Conservation (phyloP, 2,113 vertebrate species). For the Lota lota region DNA sequence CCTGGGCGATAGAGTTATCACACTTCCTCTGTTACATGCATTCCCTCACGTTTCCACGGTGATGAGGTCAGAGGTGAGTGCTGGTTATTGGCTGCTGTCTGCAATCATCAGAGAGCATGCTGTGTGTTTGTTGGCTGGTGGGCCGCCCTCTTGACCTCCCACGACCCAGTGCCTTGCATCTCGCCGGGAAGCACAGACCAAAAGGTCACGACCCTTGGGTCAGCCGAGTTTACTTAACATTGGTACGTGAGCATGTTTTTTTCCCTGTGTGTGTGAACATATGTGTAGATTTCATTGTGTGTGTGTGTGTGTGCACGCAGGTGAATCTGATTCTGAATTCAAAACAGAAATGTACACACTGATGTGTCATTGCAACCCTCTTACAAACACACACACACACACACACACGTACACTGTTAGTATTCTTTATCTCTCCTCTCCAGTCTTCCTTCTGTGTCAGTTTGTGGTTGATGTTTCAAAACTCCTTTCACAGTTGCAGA, state of each 20-base stretch:
- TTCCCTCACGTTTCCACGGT: conserved; percentile 64
- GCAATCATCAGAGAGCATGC: conserved; percentile 63
- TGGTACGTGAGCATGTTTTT: background rate
- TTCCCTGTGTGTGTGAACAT: conserved; percentile 1
- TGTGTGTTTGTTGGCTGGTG: conserved; percentile 50
- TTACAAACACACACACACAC: background rate
- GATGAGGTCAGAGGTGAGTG: conserved; percentile 63
- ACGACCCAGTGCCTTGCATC: conserved; percentile 30
- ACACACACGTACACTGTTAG: conserved; percentile 8
- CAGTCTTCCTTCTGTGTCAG: conserved; percentile 62
- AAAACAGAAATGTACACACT: conserved; percentile 3
- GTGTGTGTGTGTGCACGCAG: background rate
- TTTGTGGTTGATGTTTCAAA: conserved; percentile 67
- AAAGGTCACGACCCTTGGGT: conserved; percentile 51
- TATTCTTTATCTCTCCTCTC: conserved; percentile 51
- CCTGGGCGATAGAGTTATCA: conserved; percentile 52
- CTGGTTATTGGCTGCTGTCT: conserved; percentile 70
- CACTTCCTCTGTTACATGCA: conserved; percentile 56
- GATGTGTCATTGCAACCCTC: conserved; percentile 1
- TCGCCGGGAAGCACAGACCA: conserved; percentile 48
- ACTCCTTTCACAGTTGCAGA: conserved; percentile 57
- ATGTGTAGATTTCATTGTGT: background rate
- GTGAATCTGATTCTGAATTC: conserved; percentile 16
- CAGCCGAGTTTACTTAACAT: conserved; percentile 47
- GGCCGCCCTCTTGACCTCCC: conserved; percentile 42